These are phyloP conservation scores for Mantis religiosa DNA, from an alignment of 2,888 invertebrate genomes.

Conservation along the genomic window DNA sequence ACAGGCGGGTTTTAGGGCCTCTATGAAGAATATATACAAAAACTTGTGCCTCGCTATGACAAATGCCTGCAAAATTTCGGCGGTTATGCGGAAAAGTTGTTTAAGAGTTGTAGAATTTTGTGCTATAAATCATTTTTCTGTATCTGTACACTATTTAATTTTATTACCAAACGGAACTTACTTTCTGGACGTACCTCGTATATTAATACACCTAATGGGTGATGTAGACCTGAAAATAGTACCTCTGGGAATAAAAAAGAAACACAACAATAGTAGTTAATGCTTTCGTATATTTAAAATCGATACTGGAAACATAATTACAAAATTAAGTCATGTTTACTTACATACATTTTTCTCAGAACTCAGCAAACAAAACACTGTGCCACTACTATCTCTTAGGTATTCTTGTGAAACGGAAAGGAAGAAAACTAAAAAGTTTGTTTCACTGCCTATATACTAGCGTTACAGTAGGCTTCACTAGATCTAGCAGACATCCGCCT, in stretches of 20 bases:
- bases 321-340: conserved; percentile 6
- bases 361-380: neutral
- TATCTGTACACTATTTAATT: too few relatives aligned
- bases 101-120: too few relatives aligned
- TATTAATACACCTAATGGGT: too few relatives aligned
- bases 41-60: too few relatives aligned
- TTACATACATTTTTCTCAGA: neutral
- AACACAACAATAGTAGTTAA: neutral
- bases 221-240: too few relatives aligned
- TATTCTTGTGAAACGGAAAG: neutral
- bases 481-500: neutral
- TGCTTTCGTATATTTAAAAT: neutral
- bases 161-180: too few relatives aligned
- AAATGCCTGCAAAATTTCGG: too few relatives aligned
- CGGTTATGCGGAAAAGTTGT: too few relatives aligned
- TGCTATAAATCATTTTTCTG: too few relatives aligned
- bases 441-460: neutral
- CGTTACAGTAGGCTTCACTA: neutral
- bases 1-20: too few relatives aligned
- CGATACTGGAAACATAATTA: neutral
- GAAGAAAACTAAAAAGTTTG: neutral
- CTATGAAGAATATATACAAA: too few relatives aligned
- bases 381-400: neutral
- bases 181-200: too few relatives aligned
- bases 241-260: neutral